phyloP scores from a whole-genome alignment of 2,888 invertebrate species.

The Epiblema foenella region DNA sequence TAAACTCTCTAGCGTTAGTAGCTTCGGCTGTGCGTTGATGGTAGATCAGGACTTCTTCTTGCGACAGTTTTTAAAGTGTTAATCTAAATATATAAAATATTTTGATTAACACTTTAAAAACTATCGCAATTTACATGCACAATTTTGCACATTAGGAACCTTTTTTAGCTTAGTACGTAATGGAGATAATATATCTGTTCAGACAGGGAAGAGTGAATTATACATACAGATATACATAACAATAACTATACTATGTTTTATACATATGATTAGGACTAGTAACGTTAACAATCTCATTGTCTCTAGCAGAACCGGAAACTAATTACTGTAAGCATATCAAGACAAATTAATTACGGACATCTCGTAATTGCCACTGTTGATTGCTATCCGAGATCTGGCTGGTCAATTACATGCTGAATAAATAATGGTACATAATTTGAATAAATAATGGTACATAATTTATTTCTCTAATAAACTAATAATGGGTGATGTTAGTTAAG shows the following conservation, averaged over 20 bases:
- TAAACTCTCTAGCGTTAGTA: no score
- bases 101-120: no score
- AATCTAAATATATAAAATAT: no score
- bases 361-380: conserved; percentile 39
- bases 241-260: conserved; percentile 1
- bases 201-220: neutral
- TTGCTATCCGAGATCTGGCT: conserved; percentile 35
- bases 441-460: conserved; percentile 18
- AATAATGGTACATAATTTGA: conserved; percentile 18
- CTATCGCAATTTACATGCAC: neutral
- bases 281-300: conserved; percentile 38
- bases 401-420: conserved; percentile 32
- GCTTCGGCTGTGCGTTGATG: no score
- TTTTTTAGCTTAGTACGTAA: neutral
- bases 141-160: neutral
- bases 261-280: conserved; percentile 16
- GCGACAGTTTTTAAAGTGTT: no score
- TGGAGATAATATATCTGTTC: neutral
- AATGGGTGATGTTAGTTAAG: neutral
- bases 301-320: conserved; percentile 34
- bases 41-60: no score
- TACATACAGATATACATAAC: neutral
- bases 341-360: conserved; percentile 43
- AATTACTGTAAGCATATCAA: conserved; percentile 42
- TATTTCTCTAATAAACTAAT: neutral